Conservation (phyloP, 1,140 invertebrate genomes). For the Ectropis grisescens region DNA sequence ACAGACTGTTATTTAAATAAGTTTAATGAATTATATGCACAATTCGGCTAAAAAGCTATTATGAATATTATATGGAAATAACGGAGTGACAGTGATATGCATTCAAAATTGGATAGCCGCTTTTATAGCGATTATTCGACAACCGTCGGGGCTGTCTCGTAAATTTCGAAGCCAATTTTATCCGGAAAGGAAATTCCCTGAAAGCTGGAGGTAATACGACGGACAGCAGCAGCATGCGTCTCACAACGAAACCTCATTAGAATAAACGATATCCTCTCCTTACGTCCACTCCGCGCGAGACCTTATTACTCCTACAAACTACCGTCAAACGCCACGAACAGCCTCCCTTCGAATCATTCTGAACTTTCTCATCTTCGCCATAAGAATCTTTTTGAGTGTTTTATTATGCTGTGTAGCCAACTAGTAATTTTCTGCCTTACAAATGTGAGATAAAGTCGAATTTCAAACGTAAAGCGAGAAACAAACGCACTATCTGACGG, state of each 20-base stretch:
- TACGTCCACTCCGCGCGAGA: slow-evolving; percentile 61
- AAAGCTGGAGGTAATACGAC: slow-evolving; percentile 19
- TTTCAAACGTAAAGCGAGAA: slow-evolving; percentile 28
- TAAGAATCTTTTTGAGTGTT: too few species aligned
- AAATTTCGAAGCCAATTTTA: slow-evolving; percentile 1
- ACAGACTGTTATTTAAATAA: too few species aligned
- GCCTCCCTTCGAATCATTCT: slow-evolving; percentile 1
- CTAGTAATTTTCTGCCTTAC: slow-evolving; percentile 33
- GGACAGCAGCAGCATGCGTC: slow-evolving; percentile 31
- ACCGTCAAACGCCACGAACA: slow-evolving; percentile 50
- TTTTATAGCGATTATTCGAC: too few species aligned
- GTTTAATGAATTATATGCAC: too few species aligned
- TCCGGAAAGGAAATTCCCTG: not conserved
- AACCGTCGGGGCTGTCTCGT: too few species aligned
- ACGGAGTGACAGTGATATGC: too few species aligned
- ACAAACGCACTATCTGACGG: slow-evolving; percentile 39
- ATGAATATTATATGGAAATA: too few species aligned
- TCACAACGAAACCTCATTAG: slow-evolving; percentile 60
- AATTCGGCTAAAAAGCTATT: too few species aligned
- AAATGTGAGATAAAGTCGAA: slow-evolving; percentile 24
- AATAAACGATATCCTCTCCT: slow-evolving; percentile 69
- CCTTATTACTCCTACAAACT: slow-evolving; percentile 68
- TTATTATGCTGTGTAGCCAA: too few species aligned
- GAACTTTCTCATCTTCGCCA: slow-evolving; percentile 2
- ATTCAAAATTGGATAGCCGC: too few species aligned